Evolutionary conservation across 2,888 invertebrate genomes (phyloP), one percentile per base, ranked within the genome.

Genomic region (Drosophila tripunctata): DNA sequence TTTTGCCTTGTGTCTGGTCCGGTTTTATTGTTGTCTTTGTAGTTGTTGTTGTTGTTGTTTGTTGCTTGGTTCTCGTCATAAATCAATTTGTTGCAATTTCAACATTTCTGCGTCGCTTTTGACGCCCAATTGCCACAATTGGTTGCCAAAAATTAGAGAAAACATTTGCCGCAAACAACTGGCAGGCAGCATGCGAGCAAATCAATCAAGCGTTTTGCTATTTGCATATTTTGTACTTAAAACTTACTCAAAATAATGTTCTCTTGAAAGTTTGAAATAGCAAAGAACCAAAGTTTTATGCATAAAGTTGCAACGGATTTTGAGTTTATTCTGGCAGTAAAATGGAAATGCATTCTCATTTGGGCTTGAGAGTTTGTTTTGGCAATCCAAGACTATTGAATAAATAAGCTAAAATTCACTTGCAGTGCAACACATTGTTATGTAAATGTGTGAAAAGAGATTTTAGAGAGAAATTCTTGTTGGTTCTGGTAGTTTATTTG

Each of bases 1-100:
- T 84, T 73, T 62, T 64, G 51, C 19, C 24, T 35, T 41, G 17
- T 36, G 10, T 35, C 52, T 57, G 50, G 40, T 52, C 60, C 27
- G 47, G 17, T 40, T 62, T 47, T 66, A 22, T 27, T 38, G 40
- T 38, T 30, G 35, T 40, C 3, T 15, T 36, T 36, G 14, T 35
- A 24, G 30, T 17, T 17, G 38, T 33, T 48, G n/a, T 21, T 41
- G 41, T 61, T 58, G 52, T 21, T 8, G 4, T 27, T 10, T 10
- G 41, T 61, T 58, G 52, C 21, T 8, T 6, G 8, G 10, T 10
- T 44, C 43, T 48, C 50, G 61, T 87, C 85, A 81, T 81, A 84
- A 84, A 87, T 81, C 85, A 81, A 84, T 84, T 87, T 87, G 68
- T 58, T 81, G 81, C 87, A 81, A 65, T 77, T 68, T 51, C 55